Percentiles rank a stretch among this genome's conserved stretches.
These are phyloP conservation scores for Hyperoplus lanceolatus DNA, from an alignment of 2,797 vertebrate genomes.

Conservation along the genomic window DNA sequence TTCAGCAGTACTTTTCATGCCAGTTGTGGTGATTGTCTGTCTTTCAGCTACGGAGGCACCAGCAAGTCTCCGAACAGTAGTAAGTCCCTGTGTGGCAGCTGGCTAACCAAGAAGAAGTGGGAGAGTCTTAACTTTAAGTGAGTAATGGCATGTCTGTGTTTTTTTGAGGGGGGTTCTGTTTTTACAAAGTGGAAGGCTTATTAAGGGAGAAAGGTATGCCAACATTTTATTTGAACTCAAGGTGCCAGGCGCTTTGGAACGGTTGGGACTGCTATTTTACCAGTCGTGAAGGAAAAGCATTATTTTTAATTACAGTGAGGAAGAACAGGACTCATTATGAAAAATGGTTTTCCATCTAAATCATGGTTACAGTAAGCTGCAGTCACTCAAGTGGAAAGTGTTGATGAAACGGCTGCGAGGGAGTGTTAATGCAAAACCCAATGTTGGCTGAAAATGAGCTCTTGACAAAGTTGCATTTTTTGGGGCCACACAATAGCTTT, in stretches of 20 bases:
- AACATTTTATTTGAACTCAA: constrained; percentile 55
- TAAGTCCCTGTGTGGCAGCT: constrained; percentile 73
- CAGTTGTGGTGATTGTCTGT: constrained; percentile 66
- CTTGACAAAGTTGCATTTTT: constrained; percentile 28
- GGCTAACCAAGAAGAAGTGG: constrained; percentile 80
- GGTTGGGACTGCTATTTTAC: constrained; percentile 22
- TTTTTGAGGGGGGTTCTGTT: constrained; percentile 13
- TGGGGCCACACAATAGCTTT: constrained; percentile 17
- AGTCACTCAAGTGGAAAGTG: constrained; percentile 40
- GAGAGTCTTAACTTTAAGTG: constrained; percentile 84
- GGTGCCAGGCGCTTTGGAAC: constrained; percentile 51
- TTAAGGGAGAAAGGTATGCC: constrained; percentile 48
- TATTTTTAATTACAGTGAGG: constrained; percentile 33
- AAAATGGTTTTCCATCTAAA: constrained; percentile 44
- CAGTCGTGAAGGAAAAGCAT: constrained; percentile 36
- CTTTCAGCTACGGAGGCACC: constrained; percentile 74
- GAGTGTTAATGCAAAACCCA: constrained; percentile 17
- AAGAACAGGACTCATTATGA: constrained; percentile 32
- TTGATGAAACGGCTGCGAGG: constrained; percentile 19
- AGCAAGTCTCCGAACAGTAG: constrained; percentile 69
- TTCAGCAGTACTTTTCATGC: constrained; percentile 41
- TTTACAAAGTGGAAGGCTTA: constrained; percentile 35
- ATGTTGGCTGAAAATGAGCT: constrained; percentile 5
- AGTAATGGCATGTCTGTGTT: constrained; percentile 71
- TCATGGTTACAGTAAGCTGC: constrained; percentile 29